Base-by-base conservation (phyloP, 2,797 vertebrate genomes). In the Cynodonichthys magdalenae region DNA sequence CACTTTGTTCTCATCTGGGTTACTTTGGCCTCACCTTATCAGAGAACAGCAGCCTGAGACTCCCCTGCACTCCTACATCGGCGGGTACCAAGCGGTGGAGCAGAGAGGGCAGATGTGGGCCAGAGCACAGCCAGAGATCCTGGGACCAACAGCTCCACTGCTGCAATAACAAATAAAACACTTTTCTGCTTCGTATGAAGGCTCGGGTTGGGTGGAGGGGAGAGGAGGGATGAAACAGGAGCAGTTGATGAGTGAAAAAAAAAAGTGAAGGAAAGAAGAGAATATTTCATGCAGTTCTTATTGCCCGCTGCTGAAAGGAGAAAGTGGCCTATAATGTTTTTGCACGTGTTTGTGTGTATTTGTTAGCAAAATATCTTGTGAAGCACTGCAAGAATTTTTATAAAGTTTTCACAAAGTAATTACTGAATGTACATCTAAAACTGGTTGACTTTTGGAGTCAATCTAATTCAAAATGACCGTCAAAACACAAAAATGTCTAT, bases 91-190 rank as follows among this genome's bases (percentile, higher is more conserved):
- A 82, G 81, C 80, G 50, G 85, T 8, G 60, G 77, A 73, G 77
- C 74, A 59, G 71, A 83, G 78, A 72, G 74, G 82, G 80, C 85
- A 88, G 86, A 89, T 87, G 80, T 77, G 80, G 69, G 78, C 71
- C 69, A 80, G 76, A 82, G 66, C 76, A 69, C 69, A 85, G 69
- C 71, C 75, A 77, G 65, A 68, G 74, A 88, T 77, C 84, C 81
- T 46, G 67, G 74, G 80, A 86, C 85, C 81, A 72, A 81, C 64
- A 65, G 71, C 58, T 81, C 57, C 39, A 27, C 77, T 70, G 71
- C 78, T 77, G 64, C 72, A 72, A 89, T 76, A 90, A 88, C 74
- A 90, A 90, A 88, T 66, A 72, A 49, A 69, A 52, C 17, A 6
- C 52, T 77, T 53, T 24, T 69, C 71, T 73, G 24, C 68, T 71